Percentiles rank a stretch among this genome's conserved stretches.
Evolutionary conservation across 2,113 vertebrate genomes (phyloP).

Genomic region (Charina bottae): DNA sequence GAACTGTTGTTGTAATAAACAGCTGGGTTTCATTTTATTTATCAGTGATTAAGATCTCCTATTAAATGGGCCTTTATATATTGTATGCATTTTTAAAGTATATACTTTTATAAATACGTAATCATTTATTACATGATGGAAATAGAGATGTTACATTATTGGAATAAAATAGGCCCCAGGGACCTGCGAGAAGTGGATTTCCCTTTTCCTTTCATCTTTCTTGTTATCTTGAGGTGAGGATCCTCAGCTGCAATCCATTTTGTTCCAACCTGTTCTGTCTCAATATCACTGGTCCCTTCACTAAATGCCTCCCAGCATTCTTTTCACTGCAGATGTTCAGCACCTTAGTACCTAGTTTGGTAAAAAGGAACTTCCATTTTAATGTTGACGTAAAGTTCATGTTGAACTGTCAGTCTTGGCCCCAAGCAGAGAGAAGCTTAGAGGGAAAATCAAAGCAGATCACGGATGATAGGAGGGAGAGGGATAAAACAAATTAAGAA

Average conservation of each 20-base stretch:
- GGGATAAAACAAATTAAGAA: constrained; percentile 55
- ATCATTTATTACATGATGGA: neutral
- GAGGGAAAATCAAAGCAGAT: constrained; percentile 61
- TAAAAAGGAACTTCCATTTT: constrained; percentile 46
- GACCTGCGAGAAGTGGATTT: neutral
- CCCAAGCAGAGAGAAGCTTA: constrained; percentile 59
- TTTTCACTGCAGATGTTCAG: constrained; percentile 56
- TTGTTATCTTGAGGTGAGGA: neutral
- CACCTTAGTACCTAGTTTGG: constrained; percentile 43
- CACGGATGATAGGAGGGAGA: constrained; percentile 35
- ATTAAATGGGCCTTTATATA: neutral
- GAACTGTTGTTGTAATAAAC: constrained; percentile 13
- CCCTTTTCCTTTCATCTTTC: constrained; percentile 7
- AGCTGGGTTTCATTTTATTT: constrained; percentile 35
- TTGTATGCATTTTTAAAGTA: neutral
- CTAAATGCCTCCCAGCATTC: constrained; percentile 55
- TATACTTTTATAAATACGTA: neutral
- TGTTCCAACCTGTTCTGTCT: neutral
- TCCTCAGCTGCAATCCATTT: neutral
- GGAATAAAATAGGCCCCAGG: neutral
- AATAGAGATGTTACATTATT: neutral
- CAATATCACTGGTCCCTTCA: neutral
- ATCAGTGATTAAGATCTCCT: constrained; percentile 3
- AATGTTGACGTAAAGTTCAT: constrained; percentile 59
- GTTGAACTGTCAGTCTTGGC: constrained; percentile 59